A percentile compares a stretch with the other conserved stretches of the same genome.
phyloP scores from a whole-genome alignment of 64 coral and sea anemone species.

The Hydrozoanthus tunicans region DNA sequence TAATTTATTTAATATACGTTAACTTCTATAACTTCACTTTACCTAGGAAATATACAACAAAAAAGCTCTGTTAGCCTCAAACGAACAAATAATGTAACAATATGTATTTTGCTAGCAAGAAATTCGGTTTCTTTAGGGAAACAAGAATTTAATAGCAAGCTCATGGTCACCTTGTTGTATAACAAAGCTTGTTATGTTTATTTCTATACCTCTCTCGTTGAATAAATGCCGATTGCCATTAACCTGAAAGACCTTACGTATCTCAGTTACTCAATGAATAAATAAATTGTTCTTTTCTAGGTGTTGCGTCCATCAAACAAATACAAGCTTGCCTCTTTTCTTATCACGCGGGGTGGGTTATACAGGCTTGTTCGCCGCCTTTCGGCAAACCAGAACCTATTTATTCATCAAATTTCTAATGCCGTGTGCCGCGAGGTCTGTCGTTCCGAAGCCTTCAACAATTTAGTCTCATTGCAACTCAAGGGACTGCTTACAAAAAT shows the following conservation, averaged over 20 bases:
- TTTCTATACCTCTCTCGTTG: neutral
- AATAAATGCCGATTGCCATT: too few species aligned
- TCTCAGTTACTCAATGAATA: neutral
- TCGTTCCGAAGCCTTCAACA: conserved; percentile 7
- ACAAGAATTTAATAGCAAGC: too few species aligned
- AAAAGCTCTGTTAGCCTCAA: too few species aligned
- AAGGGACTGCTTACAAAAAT: conserved; percentile 74
- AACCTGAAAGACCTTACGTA: too few species aligned
- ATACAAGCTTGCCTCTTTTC: conserved; percentile 61
- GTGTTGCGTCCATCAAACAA: conserved; percentile 19
- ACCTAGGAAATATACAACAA: too few species aligned
- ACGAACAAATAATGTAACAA: too few species aligned
- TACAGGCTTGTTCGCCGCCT: conserved; percentile 83
- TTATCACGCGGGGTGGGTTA: conserved; percentile 82
- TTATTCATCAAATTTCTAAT: conserved; percentile 67
- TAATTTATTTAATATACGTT: too few species aligned
- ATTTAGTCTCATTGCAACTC: conserved; percentile 65
- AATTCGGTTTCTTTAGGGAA: too few species aligned
- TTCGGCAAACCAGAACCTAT: conserved; percentile 56
- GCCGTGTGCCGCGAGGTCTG: conserved; percentile 70
- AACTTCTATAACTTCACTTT: too few species aligned
- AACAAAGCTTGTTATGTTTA: too few species aligned
- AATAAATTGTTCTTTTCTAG: conserved; percentile 45
- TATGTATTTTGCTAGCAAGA: too few species aligned
- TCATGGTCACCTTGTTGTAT: too few species aligned